Conservation (phyloP, 2,888 invertebrate genomes). For the Hypolimnas misippus region DNA sequence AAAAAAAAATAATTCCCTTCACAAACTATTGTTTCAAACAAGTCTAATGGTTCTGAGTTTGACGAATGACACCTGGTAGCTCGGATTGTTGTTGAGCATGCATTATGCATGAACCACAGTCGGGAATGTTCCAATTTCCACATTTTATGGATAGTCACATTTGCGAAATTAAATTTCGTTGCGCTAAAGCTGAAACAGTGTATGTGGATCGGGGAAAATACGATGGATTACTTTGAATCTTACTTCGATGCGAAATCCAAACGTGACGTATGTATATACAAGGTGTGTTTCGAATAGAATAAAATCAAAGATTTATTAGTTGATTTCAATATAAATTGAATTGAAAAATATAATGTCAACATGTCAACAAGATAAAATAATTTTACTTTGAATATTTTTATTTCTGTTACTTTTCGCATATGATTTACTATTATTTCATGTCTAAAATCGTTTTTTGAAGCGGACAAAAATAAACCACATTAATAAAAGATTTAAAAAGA, state of each 20-base stretch:
- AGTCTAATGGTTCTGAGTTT: slow-evolving; percentile 24
- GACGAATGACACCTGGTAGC: slow-evolving; percentile 39
- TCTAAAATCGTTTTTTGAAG: no score
- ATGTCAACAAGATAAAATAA: no score
- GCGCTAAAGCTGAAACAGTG: slow-evolving; percentile 26
- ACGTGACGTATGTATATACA: slow-evolving; percentile 2
- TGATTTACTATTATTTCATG: no score
- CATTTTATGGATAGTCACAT: slow-evolving; percentile 46
- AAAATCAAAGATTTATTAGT: background rate
- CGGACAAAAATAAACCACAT: no score
- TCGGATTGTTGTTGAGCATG: slow-evolving; percentile 39
- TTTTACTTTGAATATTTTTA: no score
- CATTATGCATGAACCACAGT: slow-evolving; percentile 46
- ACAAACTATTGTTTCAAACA: no score
- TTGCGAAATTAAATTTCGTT: slow-evolving; percentile 50
- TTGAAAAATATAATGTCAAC: no score
- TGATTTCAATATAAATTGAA: no score
- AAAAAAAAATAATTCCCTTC: background rate
- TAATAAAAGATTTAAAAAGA: no score
- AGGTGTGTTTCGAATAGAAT: background rate
- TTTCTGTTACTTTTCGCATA: no score
- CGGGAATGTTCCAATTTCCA: slow-evolving; percentile 44
- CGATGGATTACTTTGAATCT: slow-evolving; percentile 20
- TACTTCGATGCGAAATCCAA: slow-evolving; percentile 17
- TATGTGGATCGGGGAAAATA: slow-evolving; percentile 14